A percentile compares a stretch with the other conserved stretches of the same genome.
phyloP scores from a whole-genome alignment of 1,140 invertebrate species.

The Drosophila pandora region DNA sequence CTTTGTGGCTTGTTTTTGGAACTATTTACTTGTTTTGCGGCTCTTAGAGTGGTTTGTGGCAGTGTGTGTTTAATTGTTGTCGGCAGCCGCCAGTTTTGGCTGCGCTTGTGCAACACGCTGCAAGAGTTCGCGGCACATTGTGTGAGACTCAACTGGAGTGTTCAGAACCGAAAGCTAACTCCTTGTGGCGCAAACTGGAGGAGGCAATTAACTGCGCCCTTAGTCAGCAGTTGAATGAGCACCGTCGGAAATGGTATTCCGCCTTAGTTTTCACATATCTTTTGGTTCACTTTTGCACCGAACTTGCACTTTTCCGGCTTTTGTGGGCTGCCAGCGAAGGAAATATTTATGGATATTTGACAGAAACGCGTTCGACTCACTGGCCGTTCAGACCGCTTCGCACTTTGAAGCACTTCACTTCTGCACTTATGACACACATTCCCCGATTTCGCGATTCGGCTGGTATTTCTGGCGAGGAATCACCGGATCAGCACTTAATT shows the following conservation, averaged over 20 bases:
- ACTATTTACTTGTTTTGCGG: slow-evolving; percentile 36
- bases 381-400: slow-evolving; percentile 8
- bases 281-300: slow-evolving; percentile 11
- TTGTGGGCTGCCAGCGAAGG: not conserved
- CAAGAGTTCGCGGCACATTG: slow-evolving; percentile 29
- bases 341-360: slow-evolving; percentile 21
- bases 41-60: slow-evolving; percentile 15
- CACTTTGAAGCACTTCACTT: slow-evolving; percentile 26
- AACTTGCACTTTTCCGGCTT: slow-evolving; percentile 29
- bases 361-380: slow-evolving; percentile 32
- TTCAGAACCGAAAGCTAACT: slow-evolving; percentile 11
- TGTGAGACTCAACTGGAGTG: not conserved
- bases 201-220: too few relatives aligned
- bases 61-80: slow-evolving; percentile 30
- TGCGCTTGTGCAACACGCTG: slow-evolving; percentile 1
- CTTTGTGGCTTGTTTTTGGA: slow-evolving; percentile 25
- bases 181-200: not conserved
- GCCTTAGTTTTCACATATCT: slow-evolving; percentile 4
- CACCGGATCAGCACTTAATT: slow-evolving; percentile 46
- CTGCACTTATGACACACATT: slow-evolving; percentile 49
- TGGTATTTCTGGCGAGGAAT: slow-evolving; percentile 26
- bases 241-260: not conserved
- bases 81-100: slow-evolving; percentile 16
- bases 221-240: slow-evolving; percentile 16
- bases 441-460: slow-evolving; percentile 13